phyloP scores from a whole-genome alignment of 2,113 vertebrate species.

The Heterotis niloticus region DNA sequence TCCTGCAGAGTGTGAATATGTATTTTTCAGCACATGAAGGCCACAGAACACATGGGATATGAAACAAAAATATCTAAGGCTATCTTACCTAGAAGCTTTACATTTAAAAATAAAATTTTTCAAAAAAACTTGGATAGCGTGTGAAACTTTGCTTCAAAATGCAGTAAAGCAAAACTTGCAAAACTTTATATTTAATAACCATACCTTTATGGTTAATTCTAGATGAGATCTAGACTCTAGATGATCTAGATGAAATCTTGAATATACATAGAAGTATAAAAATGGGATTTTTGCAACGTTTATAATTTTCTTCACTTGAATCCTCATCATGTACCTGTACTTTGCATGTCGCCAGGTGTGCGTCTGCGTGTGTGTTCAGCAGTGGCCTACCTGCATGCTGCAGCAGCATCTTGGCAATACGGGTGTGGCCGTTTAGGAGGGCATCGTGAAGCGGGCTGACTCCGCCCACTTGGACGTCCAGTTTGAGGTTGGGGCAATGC shows the following conservation, averaged over 20 bases:
- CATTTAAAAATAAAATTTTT: too few relatives aligned
- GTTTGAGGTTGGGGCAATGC: constrained; percentile 76
- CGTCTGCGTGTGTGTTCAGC: background rate
- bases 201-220: too few relatives aligned
- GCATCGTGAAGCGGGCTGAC: constrained; percentile 91
- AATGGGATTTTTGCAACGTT: too few relatives aligned
- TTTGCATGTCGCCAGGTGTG: background rate
- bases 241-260: too few relatives aligned
- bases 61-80: background rate
- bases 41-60: background rate
- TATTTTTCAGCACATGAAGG: constrained; percentile 1
- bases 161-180: too few relatives aligned
- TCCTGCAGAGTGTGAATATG: background rate
- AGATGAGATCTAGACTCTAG: too few relatives aligned
- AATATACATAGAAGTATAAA: too few relatives aligned
- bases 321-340: too few relatives aligned
- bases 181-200: too few relatives aligned
- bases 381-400: constrained; percentile 75
- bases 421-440: constrained; percentile 77
- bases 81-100: background rate
- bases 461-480: constrained; percentile 82
- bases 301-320: too few relatives aligned
- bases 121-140: too few relatives aligned
- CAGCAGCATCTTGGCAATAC: constrained; percentile 86
- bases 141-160: too few relatives aligned